Evolutionary conservation across 2,888 invertebrate genomes (phyloP).

Genomic region (Leucozona laternaria): DNA sequence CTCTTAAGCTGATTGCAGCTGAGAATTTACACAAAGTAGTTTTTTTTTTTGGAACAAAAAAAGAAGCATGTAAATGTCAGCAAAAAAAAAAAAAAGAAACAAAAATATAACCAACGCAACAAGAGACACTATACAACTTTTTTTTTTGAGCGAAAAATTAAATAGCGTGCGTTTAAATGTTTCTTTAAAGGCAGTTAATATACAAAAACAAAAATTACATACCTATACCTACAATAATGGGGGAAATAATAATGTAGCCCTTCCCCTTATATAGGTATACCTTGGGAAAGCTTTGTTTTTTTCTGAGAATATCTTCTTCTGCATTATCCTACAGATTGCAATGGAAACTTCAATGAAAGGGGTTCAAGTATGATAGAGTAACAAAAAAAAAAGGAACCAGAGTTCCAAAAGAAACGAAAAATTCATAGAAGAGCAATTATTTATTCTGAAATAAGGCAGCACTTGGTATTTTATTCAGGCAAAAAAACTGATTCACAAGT

Average conservation of each 20-base stretch:
- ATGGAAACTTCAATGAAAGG: slow-evolving; percentile 10
- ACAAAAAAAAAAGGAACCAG: not conserved
- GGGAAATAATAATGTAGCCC: slow-evolving; percentile 14
- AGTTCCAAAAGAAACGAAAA: not conserved
- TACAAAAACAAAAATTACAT: slow-evolving; percentile 27
- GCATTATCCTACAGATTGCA: slow-evolving; percentile 32
- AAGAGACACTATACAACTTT: slow-evolving; percentile 32
- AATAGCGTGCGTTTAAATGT: slow-evolving; percentile 70
- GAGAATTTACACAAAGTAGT: slow-evolving; percentile 38
- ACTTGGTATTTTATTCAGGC: not conserved
- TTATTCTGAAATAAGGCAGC: not conserved
- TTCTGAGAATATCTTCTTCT: slow-evolving; percentile 3
- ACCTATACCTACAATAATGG: not conserved
- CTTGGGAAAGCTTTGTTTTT: slow-evolving; percentile 35
- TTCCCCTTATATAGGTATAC: not conserved
- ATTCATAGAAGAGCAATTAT: not conserved
- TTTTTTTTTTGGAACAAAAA: slow-evolving; percentile 23
- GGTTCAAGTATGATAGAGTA: slow-evolving; percentile 22
- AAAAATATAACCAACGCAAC: not conserved
- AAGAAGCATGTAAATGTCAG: slow-evolving; percentile 16
- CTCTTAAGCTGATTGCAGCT: slow-evolving; percentile 71
- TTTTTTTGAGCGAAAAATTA: slow-evolving; percentile 17
- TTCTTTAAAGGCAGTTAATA: slow-evolving; percentile 52
- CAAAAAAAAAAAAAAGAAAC: not conserved
- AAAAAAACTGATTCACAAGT: not conserved